These are phyloP conservation scores for Hypomecis atomaria DNA, from an alignment of 2,888 invertebrate genomes.

Conservation along the genomic window DNA sequence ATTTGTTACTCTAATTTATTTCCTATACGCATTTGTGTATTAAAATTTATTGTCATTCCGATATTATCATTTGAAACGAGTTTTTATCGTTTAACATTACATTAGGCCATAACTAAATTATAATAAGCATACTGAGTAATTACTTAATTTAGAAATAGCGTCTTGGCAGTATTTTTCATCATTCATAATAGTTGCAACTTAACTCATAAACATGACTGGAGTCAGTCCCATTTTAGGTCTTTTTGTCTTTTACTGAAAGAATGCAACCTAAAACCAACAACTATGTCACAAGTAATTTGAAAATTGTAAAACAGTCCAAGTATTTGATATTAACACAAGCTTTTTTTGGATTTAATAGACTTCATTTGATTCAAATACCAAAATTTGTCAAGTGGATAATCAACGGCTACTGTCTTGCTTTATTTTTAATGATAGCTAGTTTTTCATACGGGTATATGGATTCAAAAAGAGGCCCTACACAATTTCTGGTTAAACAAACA, in stretches of 20 bases:
- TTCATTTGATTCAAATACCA: conserved; percentile 45
- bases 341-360: conserved; percentile 52
- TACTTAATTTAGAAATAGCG: too few relatives aligned
- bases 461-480: neutral
- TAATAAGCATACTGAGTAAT: too few relatives aligned
- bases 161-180: too few relatives aligned
- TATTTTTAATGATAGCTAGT: conserved; percentile 22
- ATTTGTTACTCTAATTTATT: too few relatives aligned
- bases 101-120: too few relatives aligned
- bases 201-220: neutral
- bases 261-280: neutral
- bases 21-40: too few relatives aligned
- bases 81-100: too few relatives aligned
- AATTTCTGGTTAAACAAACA: neutral
- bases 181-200: too few relatives aligned
- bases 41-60: too few relatives aligned
- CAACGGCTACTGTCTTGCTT: conserved; percentile 33
- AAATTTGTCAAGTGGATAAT: neutral
- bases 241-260: neutral
- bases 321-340: conserved; percentile 43
- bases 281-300: neutral
- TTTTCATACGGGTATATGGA: conserved; percentile 14
- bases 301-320: conserved; percentile 44
- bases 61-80: too few relatives aligned
- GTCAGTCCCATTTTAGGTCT: neutral